These are phyloP conservation scores for Leptothorax acervorum DNA, from an alignment of 2,888 invertebrate genomes.

Conservation along the genomic window DNA sequence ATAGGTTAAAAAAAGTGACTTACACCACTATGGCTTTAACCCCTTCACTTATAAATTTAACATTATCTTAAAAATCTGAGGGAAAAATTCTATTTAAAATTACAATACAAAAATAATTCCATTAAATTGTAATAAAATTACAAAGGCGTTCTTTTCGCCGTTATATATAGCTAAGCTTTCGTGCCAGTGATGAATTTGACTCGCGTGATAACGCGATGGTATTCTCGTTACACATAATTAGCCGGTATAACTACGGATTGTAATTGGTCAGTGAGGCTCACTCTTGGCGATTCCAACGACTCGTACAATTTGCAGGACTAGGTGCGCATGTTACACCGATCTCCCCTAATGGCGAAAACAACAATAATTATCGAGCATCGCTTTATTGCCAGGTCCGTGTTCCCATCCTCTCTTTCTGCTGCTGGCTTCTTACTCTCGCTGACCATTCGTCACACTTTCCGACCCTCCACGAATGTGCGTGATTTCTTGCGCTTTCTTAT, in stretches of 20 bases:
- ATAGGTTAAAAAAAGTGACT: no score
- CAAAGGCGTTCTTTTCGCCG: background rate
- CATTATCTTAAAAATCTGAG: background rate
- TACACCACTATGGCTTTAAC: no score
- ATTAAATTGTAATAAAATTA: background rate
- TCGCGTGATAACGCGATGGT: conserved; percentile 60
- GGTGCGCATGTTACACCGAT: conserved; percentile 18
- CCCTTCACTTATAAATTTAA: background rate
- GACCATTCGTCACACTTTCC: conserved; percentile 52
- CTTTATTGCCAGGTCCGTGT: conserved; percentile 38
- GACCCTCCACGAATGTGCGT: conserved; percentile 29
- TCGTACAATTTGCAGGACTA: conserved; percentile 45
- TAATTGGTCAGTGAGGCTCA: conserved; percentile 26
- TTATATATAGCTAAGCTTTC: background rate
- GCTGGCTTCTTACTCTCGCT: conserved; percentile 27
- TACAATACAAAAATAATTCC: background rate
- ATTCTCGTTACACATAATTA: conserved; percentile 73
- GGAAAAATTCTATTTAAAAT: background rate
- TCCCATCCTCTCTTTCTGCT: conserved; percentile 5
- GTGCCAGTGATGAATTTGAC: conserved; percentile 28
- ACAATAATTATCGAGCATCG: conserved; percentile 54
- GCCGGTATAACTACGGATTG: conserved; percentile 61
- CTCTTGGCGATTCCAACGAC: conserved; percentile 1
- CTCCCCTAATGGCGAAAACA: conserved; percentile 55
- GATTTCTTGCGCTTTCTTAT: conserved; percentile 44